These are phyloP conservation scores for Melanostoma scalare DNA, from an alignment of 2,888 invertebrate genomes.

Conservation along the genomic window DNA sequence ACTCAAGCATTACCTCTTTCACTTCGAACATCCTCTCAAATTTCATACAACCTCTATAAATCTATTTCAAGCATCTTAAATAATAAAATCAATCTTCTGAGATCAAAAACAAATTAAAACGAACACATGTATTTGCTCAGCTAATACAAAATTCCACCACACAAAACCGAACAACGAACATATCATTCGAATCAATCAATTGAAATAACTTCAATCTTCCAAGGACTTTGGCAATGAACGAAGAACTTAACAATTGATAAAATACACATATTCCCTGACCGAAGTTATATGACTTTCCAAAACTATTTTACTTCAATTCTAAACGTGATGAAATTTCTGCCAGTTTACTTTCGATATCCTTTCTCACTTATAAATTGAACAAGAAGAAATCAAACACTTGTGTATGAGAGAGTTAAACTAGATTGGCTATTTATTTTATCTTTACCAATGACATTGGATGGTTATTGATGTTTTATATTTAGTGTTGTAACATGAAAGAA, in stretches of 20 bases:
- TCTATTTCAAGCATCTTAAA: too few species aligned
- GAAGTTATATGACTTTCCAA: constrained; percentile 5
- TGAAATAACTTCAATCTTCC: not conserved
- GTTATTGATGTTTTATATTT: not conserved
- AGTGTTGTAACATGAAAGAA: not conserved
- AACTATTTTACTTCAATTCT: constrained; percentile 5
- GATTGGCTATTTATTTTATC: constrained; percentile 25
- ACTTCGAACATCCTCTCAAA: too few species aligned
- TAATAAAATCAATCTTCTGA: too few species aligned
- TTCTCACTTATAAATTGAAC: not conserved
- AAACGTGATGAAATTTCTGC: constrained; percentile 16
- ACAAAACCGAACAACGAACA: not conserved
- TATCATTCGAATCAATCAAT: not conserved
- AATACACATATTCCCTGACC: constrained; percentile 44
- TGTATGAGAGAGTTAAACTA: constrained; percentile 5
- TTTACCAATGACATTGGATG: constrained; percentile 7
- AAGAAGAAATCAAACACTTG: constrained; percentile 19
- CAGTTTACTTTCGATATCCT: not conserved
- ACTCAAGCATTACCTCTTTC: too few species aligned
- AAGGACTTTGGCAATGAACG: constrained; percentile 36
- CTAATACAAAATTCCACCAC: not conserved
- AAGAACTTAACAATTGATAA: constrained; percentile 46
- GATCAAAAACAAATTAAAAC: too few species aligned
- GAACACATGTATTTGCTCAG: constrained; percentile 5
- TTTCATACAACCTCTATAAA: too few species aligned